phyloP scores from a whole-genome alignment of 1,140 invertebrate species.

The Oedothorax gibbosus region DNA sequence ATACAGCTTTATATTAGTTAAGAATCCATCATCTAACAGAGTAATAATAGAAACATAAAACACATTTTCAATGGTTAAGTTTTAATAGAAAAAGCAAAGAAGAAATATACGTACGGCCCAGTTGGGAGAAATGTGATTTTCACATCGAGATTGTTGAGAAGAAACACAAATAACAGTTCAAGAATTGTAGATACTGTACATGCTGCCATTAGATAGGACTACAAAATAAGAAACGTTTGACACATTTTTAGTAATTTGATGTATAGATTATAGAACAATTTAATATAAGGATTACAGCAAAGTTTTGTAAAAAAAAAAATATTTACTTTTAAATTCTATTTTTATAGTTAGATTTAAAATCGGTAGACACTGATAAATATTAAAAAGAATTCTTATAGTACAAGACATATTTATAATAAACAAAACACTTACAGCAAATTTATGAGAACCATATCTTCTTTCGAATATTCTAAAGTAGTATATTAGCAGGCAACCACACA shows the following conservation, averaged over 20 bases:
- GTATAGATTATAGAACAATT: neutral
- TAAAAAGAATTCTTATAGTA: no score
- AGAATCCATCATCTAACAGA: neutral
- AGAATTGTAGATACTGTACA: slow-evolving; percentile 68
- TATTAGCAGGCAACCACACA: slow-evolving; percentile 72
- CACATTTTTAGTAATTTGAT: neutral
- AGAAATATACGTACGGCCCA: slow-evolving; percentile 68
- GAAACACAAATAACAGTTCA: slow-evolving; percentile 67
- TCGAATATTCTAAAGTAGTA: slow-evolving; percentile 75
- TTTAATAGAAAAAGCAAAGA: neutral
- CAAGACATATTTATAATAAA: neutral
- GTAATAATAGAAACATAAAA: neutral
- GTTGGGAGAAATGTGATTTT: slow-evolving; percentile 68
- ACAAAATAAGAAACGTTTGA: slow-evolving; percentile 44
- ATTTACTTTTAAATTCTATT: no score
- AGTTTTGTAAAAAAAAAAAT: neutral
- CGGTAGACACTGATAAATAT: no score
- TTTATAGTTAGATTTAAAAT: no score
- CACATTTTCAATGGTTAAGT: neutral
- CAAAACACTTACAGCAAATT: slow-evolving; percentile 68
- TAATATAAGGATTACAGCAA: neutral
- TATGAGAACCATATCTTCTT: slow-evolving; percentile 72
- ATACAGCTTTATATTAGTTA: no score
- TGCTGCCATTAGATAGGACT: slow-evolving; percentile 71
- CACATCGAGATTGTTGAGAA: slow-evolving; percentile 66